Base-by-base conservation (phyloP, 2,113 vertebrate species). In the Notothenia coriiceps region DNA sequence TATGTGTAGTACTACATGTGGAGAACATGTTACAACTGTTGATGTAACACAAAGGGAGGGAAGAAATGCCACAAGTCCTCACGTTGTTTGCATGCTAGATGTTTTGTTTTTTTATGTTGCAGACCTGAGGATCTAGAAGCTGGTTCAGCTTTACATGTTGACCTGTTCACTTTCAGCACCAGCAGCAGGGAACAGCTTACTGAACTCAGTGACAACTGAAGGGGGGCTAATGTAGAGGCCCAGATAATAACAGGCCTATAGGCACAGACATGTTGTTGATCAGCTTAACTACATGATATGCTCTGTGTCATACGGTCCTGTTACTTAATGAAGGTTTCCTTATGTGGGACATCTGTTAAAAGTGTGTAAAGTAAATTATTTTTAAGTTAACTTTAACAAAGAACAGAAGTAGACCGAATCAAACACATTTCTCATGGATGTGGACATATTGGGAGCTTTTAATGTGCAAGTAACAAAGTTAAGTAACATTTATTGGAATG, bases 161-260 rank as follows among this genome's bases (percentile, higher is more conserved):
- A 62, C 3, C 44, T 66, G 70, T 51, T 74, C 61, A 25, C 71
- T 74, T 91, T 89, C 90, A 92, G 89, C 74, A 91, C 91, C 88
- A 73, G 8, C 20, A 71, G 62, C 43, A 78, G 70, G 70, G 88
- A 86, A 92, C 77, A 93, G 90, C 80, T 69, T 81, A 61, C 70
- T 77, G 13, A 76, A 65, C 65, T 60, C 70, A 0, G 6, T 12
- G 33, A 79, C 78, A 83, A 22, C 64, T 10, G 61, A 33, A 10
- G 22, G 55, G 40, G 22, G 33, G 72, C 62, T 62, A 25, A 50
- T 74, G 70, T 17, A 25, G 51, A 60, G 79, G 73, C 67, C 74
- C 76, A 57, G 40, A 70, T 79, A 51, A 68, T n/a, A 61, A 68
- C 72, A 73, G 46, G 47, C 22, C 62, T 59, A 2, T 15, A 44